These are phyloP conservation scores for Lithophane leautieri DNA, from an alignment of 2,888 invertebrate species.

Conservation along the genomic window DNA sequence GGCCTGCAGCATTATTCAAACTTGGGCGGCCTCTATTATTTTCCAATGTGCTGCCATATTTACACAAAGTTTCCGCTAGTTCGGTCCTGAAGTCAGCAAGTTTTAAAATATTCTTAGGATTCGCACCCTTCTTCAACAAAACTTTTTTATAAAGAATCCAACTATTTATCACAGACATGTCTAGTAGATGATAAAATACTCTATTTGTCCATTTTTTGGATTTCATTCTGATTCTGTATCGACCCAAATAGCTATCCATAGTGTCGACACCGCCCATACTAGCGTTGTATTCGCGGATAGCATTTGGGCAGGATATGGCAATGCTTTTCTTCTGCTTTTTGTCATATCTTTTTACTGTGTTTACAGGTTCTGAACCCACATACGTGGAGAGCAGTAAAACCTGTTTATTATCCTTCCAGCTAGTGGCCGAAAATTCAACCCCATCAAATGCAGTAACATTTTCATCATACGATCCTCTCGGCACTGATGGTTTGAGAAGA, in stretches of 20 bases:
- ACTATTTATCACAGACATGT: not conserved
- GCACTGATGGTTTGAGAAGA: slow-evolving; percentile 24
- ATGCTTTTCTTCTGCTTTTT: slow-evolving; percentile 7
- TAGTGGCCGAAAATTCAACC: slow-evolving; percentile 11
- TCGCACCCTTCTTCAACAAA: not conserved
- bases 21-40: slow-evolving; percentile 25
- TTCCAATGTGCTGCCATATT: slow-evolving; percentile 14
- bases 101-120: slow-evolving; percentile 3
- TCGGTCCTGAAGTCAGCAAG: slow-evolving; percentile 4
- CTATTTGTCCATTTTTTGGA: not conserved
- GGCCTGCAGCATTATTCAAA: not conserved
- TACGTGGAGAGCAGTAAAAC: not conserved
- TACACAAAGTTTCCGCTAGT: slow-evolving; percentile 20
- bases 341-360: slow-evolving; percentile 11
- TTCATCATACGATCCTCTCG: slow-evolving; percentile 20
- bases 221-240: not conserved
- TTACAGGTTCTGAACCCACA: slow-evolving; percentile 20
- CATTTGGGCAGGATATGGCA: slow-evolving; percentile 14
- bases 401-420: slow-evolving; percentile 22
- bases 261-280: slow-evolving; percentile 16
- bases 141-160: not conserved
- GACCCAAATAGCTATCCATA: not conserved
- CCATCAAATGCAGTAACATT: slow-evolving; percentile 12
- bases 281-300: slow-evolving; percentile 17
- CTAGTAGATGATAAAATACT: not conserved